Conservation (phyloP, 2,113 vertebrate genomes). For the Acrocephalus kingi region DNA sequence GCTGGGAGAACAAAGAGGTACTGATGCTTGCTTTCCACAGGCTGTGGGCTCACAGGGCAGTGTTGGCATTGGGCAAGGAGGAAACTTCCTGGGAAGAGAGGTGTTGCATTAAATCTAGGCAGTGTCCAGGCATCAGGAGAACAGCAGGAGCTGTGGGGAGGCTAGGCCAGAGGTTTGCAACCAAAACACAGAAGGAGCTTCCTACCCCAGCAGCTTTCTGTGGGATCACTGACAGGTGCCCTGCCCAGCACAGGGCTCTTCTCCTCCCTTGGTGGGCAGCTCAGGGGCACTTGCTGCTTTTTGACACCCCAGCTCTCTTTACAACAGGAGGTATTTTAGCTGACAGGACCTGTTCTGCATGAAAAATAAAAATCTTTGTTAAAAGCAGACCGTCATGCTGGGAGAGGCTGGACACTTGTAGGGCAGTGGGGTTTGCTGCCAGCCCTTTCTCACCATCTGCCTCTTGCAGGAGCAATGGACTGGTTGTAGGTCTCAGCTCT, state of each 20-base stretch:
- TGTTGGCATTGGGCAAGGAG: neutral
- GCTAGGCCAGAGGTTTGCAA: neutral
- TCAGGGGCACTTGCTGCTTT: neutral
- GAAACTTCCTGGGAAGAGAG: neutral
- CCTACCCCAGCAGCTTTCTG: neutral
- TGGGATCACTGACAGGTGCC: rapidly evolving
- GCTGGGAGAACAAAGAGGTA: neutral
- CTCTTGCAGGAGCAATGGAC: neutral
- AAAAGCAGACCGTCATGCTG: neutral
- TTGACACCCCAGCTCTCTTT: neutral
- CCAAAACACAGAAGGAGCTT: neutral
- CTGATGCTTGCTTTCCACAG: neutral
- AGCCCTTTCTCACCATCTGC: neutral
- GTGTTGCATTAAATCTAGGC: neutral
- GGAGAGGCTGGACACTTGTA: neutral
- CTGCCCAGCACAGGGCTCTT: neutral
- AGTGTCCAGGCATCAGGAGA: neutral
- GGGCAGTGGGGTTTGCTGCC: neutral
- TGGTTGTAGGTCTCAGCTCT: neutral
- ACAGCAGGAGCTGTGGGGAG: neutral
- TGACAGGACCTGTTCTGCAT: neutral
- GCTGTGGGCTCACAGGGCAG: neutral
- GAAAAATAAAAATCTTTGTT: neutral
- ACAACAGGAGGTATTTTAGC: neutral
- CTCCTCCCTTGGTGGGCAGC: neutral